Evolutionary conservation across 2,113 vertebrate genomes (phyloP).

Genomic region (Dolichallabes microphthalmus): DNA sequence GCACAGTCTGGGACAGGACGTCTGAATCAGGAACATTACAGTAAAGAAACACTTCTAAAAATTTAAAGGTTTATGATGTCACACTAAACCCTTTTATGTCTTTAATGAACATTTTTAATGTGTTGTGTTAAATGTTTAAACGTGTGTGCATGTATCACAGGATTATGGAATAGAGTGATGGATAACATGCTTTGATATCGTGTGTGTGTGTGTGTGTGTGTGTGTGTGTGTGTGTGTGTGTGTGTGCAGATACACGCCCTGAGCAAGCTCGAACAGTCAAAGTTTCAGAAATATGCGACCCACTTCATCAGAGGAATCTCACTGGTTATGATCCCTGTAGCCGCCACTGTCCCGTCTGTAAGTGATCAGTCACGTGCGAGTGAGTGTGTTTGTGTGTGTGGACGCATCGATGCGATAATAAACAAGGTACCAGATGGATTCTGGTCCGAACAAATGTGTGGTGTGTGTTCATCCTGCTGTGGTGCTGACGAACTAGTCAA

Average conservation of each 20-base stretch:
- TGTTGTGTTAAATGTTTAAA: neutral
- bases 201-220: neutral
- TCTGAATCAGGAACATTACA: neutral
- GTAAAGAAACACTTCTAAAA: neutral
- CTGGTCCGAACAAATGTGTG: neutral
- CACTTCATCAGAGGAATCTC: conserved; percentile 77
- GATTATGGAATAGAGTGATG: neutral
- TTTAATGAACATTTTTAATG: neutral
- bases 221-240: neutral
- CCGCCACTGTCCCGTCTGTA: conserved; percentile 86
- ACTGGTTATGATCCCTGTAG: conserved; percentile 85
- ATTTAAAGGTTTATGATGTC: neutral
- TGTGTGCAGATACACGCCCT: conserved; percentile 79
- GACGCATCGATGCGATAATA: neutral
- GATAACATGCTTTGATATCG: neutral
- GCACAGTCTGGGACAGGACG: neutral
- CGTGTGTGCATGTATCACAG: neutral
- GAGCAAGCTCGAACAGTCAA: conserved; percentile 67
- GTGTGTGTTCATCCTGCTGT: too few relatives aligned
- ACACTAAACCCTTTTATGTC: neutral
- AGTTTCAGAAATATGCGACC: conserved; percentile 73
- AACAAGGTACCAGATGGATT: neutral
- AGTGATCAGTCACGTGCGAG: conserved; percentile 57
- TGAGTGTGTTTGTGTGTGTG: conserved; percentile 10
- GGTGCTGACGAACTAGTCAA: neutral